phyloP scores from a whole-genome alignment of 2,797 vertebrate species.

The Selene dorsalis region DNA sequence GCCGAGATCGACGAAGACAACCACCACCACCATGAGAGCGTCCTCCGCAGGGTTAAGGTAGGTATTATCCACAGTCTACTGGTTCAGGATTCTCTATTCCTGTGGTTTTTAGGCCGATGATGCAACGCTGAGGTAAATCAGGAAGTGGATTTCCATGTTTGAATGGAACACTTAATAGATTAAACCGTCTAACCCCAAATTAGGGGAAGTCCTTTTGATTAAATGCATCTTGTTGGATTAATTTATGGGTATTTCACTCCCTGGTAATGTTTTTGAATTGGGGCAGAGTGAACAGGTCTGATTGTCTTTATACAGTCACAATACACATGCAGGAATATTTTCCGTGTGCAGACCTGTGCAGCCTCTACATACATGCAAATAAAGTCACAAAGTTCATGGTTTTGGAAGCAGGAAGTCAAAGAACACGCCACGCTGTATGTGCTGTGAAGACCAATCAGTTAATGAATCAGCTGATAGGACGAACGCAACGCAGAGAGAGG shows the following conservation, averaged over 20 bases:
- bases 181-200: conserved; percentile 44
- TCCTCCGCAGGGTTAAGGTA: conserved; percentile 82
- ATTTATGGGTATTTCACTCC: neutral
- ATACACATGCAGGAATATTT: too few species aligned
- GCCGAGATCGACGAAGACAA: conserved; percentile 83
- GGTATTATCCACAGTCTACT: conserved; percentile 39
- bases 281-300: too few species aligned
- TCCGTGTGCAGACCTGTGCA: too few species aligned
- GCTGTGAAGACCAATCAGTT: too few species aligned
- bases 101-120: conserved; percentile 7
- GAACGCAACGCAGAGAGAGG: too few species aligned
- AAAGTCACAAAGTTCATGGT: too few species aligned
- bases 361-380: too few species aligned
- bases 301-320: too few species aligned
- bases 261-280: too few species aligned
- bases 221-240: conserved; percentile 30
- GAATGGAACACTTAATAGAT: conserved; percentile 39
- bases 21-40: conserved; percentile 74
- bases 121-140: conserved; percentile 12
- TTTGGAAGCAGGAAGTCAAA: too few species aligned
- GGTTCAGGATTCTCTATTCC: conserved; percentile 17
- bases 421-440: too few species aligned
- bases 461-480: too few species aligned
- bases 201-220: conserved; percentile 51
- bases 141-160: conserved; percentile 26